Conservation (phyloP, 2,797 vertebrate species). For the Antennarius maculatus region DNA sequence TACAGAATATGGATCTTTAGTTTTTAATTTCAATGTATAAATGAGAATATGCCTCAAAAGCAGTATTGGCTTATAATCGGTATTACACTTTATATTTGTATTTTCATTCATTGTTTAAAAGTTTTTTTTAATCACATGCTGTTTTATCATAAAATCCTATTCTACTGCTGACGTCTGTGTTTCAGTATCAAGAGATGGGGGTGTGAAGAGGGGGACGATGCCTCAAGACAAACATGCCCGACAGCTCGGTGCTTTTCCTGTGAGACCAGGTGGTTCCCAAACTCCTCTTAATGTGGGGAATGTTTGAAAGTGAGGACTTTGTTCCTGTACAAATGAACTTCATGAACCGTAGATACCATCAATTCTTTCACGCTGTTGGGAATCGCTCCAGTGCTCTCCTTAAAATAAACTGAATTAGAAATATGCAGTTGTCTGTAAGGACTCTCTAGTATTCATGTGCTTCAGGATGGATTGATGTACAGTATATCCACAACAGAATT, state of each 20-base stretch:
- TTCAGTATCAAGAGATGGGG: slow-evolving; percentile 50
- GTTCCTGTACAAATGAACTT: not conserved
- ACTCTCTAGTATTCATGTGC: no score
- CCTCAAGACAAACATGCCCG: slow-evolving; percentile 43
- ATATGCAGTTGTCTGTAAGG: no score
- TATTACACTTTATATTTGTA: no score
- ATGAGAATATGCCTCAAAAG: not conserved
- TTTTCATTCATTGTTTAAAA: no score
- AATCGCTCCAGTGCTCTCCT: not conserved
- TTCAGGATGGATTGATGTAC: no score
- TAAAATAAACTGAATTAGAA: no score
- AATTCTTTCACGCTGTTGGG: not conserved
- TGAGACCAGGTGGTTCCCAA: slow-evolving; percentile 64
- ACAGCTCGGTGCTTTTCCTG: slow-evolving; percentile 44
- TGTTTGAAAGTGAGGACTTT: not conserved
- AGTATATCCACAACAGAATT: no score
- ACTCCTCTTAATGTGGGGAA: not conserved
- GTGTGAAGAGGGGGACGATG: slow-evolving; percentile 44
- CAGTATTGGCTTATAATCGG: not conserved
- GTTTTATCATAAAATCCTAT: not conserved
- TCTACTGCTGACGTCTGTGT: slow-evolving; percentile 2
- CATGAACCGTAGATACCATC: not conserved
- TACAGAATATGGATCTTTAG: not conserved
- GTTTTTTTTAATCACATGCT: not conserved
- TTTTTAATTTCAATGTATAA: not conserved